Conservation (phyloP, 2,888 invertebrate genomes). For the Tetropium fuscum region DNA sequence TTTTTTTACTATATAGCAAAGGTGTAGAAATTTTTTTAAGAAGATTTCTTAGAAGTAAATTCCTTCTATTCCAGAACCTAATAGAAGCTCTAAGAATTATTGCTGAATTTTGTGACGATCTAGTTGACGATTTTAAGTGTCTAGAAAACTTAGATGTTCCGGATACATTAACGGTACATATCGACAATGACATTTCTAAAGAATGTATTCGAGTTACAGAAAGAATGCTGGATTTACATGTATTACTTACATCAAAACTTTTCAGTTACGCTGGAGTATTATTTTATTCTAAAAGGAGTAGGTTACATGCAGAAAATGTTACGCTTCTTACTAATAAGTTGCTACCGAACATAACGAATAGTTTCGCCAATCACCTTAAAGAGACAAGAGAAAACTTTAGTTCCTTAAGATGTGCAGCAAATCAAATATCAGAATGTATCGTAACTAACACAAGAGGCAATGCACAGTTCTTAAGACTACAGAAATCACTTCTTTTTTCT, state of each 20-base stretch:
- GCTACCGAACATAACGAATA: conserved; percentile 29
- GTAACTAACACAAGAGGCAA: too few relatives aligned
- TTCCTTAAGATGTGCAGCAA: conserved; percentile 35
- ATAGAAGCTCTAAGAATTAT: conserved; percentile 25
- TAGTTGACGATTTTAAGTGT: conserved; percentile 40
- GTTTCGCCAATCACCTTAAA: conserved; percentile 29
- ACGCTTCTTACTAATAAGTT: conserved; percentile 32
- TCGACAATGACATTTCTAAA: conserved; percentile 10
- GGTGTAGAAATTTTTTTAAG: conserved; percentile 27
- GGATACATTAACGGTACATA: conserved; percentile 10
- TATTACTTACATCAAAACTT: conserved; percentile 47
- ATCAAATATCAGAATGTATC: conserved; percentile 37
- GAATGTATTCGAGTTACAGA: conserved; percentile 24
- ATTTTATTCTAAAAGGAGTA: conserved; percentile 26
- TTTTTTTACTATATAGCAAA: conserved; percentile 4
- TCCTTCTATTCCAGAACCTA: conserved; percentile 1
- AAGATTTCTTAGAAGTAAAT: conserved; percentile 5
- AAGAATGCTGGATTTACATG: conserved; percentile 41
- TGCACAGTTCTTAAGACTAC: conserved; percentile 45
- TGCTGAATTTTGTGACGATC: conserved; percentile 21
- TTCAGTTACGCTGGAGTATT: conserved; percentile 45
- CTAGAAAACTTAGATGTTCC: conserved; percentile 35
- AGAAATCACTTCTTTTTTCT: conserved; percentile 42
- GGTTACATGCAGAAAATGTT: not conserved
- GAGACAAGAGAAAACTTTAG: conserved; percentile 41